Evolutionary conservation across 2,888 invertebrate species (phyloP).

Genomic region (Trichopoda pennipes): DNA sequence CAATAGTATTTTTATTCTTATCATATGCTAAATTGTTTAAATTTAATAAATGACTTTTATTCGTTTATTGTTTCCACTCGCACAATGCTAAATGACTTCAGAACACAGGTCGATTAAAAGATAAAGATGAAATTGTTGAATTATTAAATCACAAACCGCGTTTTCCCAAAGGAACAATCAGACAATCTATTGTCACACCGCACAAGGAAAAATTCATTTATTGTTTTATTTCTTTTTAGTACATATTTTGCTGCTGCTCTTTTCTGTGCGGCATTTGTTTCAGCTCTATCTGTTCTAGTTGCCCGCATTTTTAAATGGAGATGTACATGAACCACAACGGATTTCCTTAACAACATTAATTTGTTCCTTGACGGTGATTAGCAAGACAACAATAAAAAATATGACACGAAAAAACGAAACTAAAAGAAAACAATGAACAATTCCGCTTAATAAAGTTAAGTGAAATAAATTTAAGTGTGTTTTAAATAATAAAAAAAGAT

Average conservation of each 20-base stretch:
- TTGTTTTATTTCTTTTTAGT: conserved; percentile 47
- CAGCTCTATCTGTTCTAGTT: conserved; percentile 1
- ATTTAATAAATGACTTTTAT: conserved; percentile 66
- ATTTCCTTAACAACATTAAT: conserved; percentile 69
- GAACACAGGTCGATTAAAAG: conserved; percentile 63
- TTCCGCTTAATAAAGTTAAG: conserved; percentile 63
- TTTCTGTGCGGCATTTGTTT: neutral
- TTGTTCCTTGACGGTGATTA: conserved; percentile 68
- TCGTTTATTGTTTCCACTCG: conserved; percentile 47
- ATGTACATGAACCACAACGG: conserved; percentile 65
- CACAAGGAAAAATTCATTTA: conserved; percentile 53
- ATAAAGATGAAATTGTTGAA: conserved; percentile 65
- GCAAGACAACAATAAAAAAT: conserved; percentile 66
- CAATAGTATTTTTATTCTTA: conserved; percentile 39
- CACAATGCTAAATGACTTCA: conserved; percentile 44
- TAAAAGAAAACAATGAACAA: conserved; percentile 55
- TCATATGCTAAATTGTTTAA: conserved; percentile 65
- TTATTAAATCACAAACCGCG: conserved; percentile 63
- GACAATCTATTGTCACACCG: conserved; percentile 63
- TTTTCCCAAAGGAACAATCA: conserved; percentile 68
- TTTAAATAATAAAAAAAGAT: conserved; percentile 62
- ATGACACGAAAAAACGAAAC: conserved; percentile 18
- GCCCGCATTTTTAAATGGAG: conserved; percentile 35
- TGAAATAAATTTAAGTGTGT: conserved; percentile 54
- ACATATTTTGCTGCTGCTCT: too few species aligned